phyloP scores from a whole-genome alignment of 2,888 invertebrate genomes.

The Apotomis capreana region DNA sequence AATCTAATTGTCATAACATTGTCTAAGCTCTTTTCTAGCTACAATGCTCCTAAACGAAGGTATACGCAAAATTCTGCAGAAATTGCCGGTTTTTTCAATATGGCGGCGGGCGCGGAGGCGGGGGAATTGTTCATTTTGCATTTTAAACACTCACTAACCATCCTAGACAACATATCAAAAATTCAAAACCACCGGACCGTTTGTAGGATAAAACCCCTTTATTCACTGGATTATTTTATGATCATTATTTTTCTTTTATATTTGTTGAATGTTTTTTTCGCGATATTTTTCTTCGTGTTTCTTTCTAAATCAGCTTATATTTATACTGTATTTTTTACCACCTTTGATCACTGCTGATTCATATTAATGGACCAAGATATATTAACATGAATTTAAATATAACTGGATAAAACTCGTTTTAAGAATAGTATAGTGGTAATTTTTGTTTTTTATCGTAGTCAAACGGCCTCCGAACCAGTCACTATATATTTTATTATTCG shows the following conservation, averaged over 20 bases:
- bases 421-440: slow-evolving; percentile 25
- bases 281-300: not conserved
- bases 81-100: no score
- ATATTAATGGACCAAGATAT: not conserved
- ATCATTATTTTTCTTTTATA: slow-evolving; percentile 49
- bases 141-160: no score
- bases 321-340: not conserved
- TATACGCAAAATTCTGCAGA: no score
- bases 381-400: slow-evolving; percentile 18
- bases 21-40: no score
- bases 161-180: no score
- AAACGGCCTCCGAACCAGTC: slow-evolving; percentile 52
- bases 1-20: no score
- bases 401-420: slow-evolving; percentile 30
- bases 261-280: slow-evolving; percentile 31
- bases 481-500: slow-evolving; percentile 43
- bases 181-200: no score
- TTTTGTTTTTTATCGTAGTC: slow-evolving; percentile 41
- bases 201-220: no score
- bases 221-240: slow-evolving; percentile 46
- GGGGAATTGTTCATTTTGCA: no score
- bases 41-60: no score
- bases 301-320: not conserved
- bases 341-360: not conserved
- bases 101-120: no score